Conservation (phyloP, 2,113 vertebrate species). For the Toxostoma redivivum region DNA sequence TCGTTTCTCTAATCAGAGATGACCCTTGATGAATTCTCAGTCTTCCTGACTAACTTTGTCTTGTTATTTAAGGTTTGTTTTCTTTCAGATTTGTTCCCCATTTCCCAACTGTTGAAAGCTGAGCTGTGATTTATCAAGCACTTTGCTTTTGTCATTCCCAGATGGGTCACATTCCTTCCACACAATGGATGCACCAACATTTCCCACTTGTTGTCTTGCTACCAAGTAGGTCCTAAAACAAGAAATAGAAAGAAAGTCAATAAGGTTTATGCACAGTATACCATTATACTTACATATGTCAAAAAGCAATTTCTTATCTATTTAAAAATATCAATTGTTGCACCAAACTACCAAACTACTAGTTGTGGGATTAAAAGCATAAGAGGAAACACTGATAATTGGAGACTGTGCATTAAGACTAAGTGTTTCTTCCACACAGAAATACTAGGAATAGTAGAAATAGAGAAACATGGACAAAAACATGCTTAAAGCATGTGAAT, state of each 20-base stretch:
- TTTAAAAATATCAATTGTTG: neutral
- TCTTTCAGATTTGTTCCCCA: neutral
- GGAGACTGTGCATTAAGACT: neutral
- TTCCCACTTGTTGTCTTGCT: neutral
- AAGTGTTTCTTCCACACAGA: neutral
- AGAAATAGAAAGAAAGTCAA: constrained; percentile 5
- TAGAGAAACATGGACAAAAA: neutral
- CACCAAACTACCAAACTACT: neutral
- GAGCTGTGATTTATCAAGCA: constrained; percentile 26
- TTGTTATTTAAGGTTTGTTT: neutral
- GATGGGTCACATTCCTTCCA: constrained; percentile 30
- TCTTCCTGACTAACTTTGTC: constrained; percentile 25
- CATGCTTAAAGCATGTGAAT: neutral
- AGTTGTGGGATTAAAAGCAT: neutral
- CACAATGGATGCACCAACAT: neutral
- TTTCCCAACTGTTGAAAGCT: neutral
- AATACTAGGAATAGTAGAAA: neutral
- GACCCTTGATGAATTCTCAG: neutral
- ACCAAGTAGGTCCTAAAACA: constrained; percentile 30
- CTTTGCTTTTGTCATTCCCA: constrained; percentile 15
- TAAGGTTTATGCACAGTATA: neutral
- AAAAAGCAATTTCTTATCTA: neutral
- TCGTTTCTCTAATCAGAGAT: neutral
- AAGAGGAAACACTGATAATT: neutral
- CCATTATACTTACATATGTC: accelerated